These are phyloP conservation scores for Gymnodraco acuticeps DNA, from an alignment of 2,797 vertebrate genomes.

Conservation along the genomic window DNA sequence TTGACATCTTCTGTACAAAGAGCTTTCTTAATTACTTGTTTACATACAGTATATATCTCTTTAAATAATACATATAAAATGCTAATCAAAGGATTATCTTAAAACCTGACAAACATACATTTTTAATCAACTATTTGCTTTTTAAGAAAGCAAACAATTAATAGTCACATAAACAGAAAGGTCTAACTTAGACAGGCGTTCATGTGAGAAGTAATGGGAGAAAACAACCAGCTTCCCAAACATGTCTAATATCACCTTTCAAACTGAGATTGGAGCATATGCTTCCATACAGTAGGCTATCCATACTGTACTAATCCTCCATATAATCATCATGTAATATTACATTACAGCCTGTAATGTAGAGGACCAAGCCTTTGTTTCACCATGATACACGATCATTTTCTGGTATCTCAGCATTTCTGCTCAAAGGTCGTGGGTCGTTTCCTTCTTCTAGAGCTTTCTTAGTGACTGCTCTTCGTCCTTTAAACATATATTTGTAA, in stretches of 20 bases:
- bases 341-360: constrained; percentile 63
- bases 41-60: background rate
- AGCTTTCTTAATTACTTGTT: background rate
- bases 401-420: constrained; percentile 64
- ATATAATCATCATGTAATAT: constrained; percentile 47
- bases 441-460: constrained; percentile 50
- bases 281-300: constrained; percentile 35
- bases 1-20: background rate
- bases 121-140: background rate
- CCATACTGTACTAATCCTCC: constrained; percentile 44
- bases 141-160: background rate
- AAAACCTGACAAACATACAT: too few relatives aligned
- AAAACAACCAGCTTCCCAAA: constrained; percentile 38
- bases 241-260: constrained; percentile 56
- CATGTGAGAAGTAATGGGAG: background rate
- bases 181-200: background rate
- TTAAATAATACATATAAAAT: too few relatives aligned
- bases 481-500: constrained; percentile 62
- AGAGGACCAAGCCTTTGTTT: constrained; percentile 42
- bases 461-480: constrained; percentile 41
- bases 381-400: constrained; percentile 32
- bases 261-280: constrained; percentile 6
- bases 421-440: constrained; percentile 55
- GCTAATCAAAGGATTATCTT: too few relatives aligned
- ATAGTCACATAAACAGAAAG: background rate